phyloP scores from a whole-genome alignment of 2,888 invertebrate species.

The Protophormia terraenovae region DNA sequence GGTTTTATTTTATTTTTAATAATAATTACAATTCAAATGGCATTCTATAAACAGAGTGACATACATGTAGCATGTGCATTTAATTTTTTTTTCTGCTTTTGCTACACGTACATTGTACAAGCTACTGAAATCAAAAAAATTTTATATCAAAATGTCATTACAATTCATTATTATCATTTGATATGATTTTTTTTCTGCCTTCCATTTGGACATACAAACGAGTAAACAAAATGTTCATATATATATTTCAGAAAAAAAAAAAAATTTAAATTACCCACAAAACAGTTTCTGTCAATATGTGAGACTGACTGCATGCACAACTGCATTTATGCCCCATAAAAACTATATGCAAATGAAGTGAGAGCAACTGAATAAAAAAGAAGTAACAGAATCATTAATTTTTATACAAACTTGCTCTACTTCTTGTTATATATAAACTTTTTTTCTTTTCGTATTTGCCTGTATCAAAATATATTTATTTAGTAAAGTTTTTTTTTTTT shows the following conservation, averaged over 20 bases:
- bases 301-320: background rate
- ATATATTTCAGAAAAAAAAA: background rate
- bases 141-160: slow-evolving; percentile 66
- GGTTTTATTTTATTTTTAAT: slow-evolving; percentile 53
- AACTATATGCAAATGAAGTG: slow-evolving; percentile 55
- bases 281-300: slow-evolving; percentile 57
- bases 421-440: slow-evolving; percentile 45
- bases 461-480: slow-evolving; percentile 37
- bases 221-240: background rate
- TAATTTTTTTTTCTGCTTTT: background rate
- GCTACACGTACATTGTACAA: background rate
- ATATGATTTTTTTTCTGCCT: slow-evolving; percentile 30
- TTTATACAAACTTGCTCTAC: slow-evolving; percentile 45
- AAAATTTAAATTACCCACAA: slow-evolving; percentile 58
- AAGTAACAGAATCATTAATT: slow-evolving; percentile 43
- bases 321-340: slow-evolving; percentile 6
- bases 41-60: background rate
- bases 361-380: slow-evolving; percentile 13
- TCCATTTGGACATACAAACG: background rate
- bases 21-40: slow-evolving; percentile 54
- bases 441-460: background rate
- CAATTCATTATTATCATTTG: slow-evolving; percentile 63
- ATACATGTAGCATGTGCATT: background rate
- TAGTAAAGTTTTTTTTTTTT: slow-evolving; percentile 33
- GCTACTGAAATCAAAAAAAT: slow-evolving; percentile 54